Evolutionary conservation across 2,888 invertebrate genomes (phyloP).

Genomic region (Himalopsyche anomala): DNA sequence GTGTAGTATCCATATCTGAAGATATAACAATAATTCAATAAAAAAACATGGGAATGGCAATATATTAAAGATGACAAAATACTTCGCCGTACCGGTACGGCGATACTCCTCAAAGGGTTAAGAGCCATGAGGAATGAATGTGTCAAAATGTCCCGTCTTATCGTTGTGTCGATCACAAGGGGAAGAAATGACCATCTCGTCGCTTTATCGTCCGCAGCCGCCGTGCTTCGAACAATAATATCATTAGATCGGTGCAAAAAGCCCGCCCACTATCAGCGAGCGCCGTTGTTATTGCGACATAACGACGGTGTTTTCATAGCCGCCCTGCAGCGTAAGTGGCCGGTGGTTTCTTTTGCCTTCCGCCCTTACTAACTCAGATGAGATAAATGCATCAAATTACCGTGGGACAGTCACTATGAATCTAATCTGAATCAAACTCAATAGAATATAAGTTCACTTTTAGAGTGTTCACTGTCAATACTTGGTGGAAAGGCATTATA

Average conservation of each 20-base stretch:
- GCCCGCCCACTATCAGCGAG: constrained; percentile 47
- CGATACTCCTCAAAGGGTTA: too few relatives aligned
- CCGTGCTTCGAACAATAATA: constrained; percentile 20
- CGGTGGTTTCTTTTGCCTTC: constrained; percentile 45
- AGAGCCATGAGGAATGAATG: too few relatives aligned
- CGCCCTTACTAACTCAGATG: neutral
- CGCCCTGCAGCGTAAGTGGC: constrained; percentile 49
- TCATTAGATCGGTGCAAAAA: constrained; percentile 22
- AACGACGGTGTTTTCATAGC: constrained; percentile 54
- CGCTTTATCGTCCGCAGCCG: neutral
- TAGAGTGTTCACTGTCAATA: too few relatives aligned
- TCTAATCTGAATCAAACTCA: too few relatives aligned
- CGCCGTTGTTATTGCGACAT: constrained; percentile 60
- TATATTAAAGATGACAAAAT: too few relatives aligned
- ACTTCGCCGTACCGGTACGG: too few relatives aligned
- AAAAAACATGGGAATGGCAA: too few relatives aligned
- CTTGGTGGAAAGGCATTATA: too few relatives aligned
- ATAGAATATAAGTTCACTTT: too few relatives aligned
- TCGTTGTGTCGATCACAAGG: neutral
- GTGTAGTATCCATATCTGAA: too few relatives aligned
- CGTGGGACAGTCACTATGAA: neutral
- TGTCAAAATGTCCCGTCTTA: too few relatives aligned
- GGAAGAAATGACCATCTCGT: constrained; percentile 13
- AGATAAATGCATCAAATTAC: neutral
- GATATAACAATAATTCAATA: too few relatives aligned